Conservation (phyloP, 1,140 invertebrate genomes). For the Cephus cinctus region DNA sequence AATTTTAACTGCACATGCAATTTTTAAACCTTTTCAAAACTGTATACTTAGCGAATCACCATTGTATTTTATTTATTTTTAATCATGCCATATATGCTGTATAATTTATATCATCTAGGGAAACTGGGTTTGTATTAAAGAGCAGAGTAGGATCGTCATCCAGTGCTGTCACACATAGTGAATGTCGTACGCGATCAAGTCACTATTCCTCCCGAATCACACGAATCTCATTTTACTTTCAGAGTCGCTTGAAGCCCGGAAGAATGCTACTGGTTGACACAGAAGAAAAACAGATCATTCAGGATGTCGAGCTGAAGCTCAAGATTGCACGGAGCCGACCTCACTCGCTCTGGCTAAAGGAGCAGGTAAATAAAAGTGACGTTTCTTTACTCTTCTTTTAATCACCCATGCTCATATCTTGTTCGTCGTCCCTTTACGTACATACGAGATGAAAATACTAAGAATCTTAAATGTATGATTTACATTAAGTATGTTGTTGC, state of each 20-base stretch:
- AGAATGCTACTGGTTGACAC: constrained; percentile 98
- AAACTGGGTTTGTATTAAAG: constrained; percentile 51
- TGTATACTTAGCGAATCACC: constrained; percentile 30
- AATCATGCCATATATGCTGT: constrained; percentile 44
- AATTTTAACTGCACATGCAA: constrained; percentile 26
- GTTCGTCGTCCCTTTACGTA: too few relatives aligned
- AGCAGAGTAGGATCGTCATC: constrained; percentile 47
- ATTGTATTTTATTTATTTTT: constrained; percentile 49
- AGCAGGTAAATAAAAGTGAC: constrained; percentile 85
- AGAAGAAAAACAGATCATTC: constrained; percentile 83
- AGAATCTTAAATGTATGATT: too few relatives aligned
- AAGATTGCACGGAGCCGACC: constrained; percentile 84
- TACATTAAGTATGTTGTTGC: too few relatives aligned
- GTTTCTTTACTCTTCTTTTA: too few relatives aligned
- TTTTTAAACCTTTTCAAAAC: constrained; percentile 9
- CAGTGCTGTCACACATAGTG: constrained; percentile 45
- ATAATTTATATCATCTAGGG: constrained; percentile 47
- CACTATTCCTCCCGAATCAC: constrained; percentile 20
- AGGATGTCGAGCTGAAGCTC: constrained; percentile 92
- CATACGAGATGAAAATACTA: too few relatives aligned
- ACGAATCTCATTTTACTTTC: constrained; percentile 51
- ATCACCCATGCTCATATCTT: too few relatives aligned
- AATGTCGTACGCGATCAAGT: constrained; percentile 28
- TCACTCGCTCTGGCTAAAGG: constrained; percentile 87
- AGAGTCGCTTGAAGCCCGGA: constrained; percentile 96